Evolutionary conservation across 2,797 vertebrate species (phyloP).

Genomic region (Rhabdomys pumilio): DNA sequence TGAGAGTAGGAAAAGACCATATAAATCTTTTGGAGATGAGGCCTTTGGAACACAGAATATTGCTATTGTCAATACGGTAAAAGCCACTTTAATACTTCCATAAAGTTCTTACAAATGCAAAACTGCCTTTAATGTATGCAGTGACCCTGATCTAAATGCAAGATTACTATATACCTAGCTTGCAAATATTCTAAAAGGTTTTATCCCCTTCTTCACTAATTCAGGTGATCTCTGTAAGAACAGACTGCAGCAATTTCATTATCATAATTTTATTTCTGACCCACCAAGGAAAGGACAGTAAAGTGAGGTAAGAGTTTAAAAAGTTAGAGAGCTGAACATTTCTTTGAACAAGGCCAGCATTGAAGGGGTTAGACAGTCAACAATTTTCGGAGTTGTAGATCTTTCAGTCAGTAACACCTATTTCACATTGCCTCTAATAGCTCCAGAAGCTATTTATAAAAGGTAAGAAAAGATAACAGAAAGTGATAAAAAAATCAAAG

Average conservation of each 20-base stretch:
- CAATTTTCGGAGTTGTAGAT: not conserved
- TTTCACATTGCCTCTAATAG: not conserved
- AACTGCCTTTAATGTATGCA: slow-evolving; percentile 73
- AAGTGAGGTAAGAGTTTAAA: slow-evolving; percentile 24
- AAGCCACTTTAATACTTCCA: slow-evolving; percentile 44
- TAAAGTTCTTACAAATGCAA: slow-evolving; percentile 75
- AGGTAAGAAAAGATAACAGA: not conserved
- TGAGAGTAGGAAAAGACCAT: slow-evolving; percentile 34
- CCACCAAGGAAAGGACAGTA: slow-evolving; percentile 45
- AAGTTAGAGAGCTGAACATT: not conserved
- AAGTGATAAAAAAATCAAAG: not conserved
- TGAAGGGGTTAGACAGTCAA: not conserved
- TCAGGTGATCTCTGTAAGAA: slow-evolving; percentile 63
- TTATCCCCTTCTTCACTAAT: slow-evolving; percentile 57
- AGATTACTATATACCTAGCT: slow-evolving; percentile 29
- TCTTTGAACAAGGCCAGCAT: not conserved
- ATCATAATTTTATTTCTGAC: slow-evolving; percentile 71
- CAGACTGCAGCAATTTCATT: slow-evolving; percentile 49
- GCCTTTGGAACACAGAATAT: slow-evolving; percentile 65
- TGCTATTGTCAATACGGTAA: slow-evolving; percentile 67
- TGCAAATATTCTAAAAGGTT: slow-evolving; percentile 60
- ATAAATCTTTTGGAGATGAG: slow-evolving; percentile 74
- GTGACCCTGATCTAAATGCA: slow-evolving; percentile 64
- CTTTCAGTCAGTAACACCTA: not conserved
- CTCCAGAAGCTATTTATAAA: slow-evolving; percentile 28